A percentile compares a stretch with the other conserved stretches of the same genome.
Conservation (phyloP, 2,797 vertebrate genomes). For the Naso thynnoides region DNA sequence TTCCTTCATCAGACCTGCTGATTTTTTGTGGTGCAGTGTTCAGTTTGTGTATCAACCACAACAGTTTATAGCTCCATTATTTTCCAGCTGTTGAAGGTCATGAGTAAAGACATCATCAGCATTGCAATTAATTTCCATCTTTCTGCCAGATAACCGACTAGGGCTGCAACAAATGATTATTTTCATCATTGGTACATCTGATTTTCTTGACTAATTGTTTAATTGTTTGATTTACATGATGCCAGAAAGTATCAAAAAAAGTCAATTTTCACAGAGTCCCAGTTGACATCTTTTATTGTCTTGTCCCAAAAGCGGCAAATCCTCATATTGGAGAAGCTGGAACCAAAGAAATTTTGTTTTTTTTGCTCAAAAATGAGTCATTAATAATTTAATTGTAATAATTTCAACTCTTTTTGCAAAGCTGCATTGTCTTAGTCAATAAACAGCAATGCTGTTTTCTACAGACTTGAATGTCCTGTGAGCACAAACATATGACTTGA, state of each 20-base stretch:
- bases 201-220: not conserved
- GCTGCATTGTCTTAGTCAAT: not conserved
- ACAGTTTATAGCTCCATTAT: not conserved
- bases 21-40: not conserved
- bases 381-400: not conserved
- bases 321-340: not conserved
- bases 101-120: not conserved
- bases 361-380: not conserved
- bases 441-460: constrained; percentile 10
- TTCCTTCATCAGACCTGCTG: not conserved
- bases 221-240: not conserved
- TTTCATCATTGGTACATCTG: not conserved
- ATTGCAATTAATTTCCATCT: not conserved
- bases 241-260: not conserved
- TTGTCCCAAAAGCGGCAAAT: constrained; percentile 3
- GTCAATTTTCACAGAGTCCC: not conserved
- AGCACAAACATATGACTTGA: constrained; percentile 10
- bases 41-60: not conserved
- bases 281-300: not conserved
- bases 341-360: not conserved
- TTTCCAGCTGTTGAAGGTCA: not conserved
- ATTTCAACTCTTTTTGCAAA: not conserved
- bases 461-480: not conserved
- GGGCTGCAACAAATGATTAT: not conserved
- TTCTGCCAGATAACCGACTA: not conserved